These are phyloP conservation scores for Upupa epops DNA, from an alignment of 2,113 vertebrate genomes.

Conservation along the genomic window DNA sequence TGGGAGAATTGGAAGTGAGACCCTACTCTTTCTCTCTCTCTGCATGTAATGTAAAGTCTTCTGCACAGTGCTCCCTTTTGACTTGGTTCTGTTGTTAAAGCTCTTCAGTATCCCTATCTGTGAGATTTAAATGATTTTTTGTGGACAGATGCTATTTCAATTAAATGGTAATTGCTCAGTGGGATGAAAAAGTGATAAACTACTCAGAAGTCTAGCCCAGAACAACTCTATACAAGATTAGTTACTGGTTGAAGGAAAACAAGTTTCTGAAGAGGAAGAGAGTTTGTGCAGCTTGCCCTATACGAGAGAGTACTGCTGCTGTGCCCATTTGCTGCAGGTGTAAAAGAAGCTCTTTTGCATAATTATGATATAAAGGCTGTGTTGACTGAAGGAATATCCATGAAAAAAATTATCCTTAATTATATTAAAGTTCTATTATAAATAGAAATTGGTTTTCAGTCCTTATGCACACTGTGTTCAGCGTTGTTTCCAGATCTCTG, in stretches of 20 bases:
- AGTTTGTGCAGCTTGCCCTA: background rate
- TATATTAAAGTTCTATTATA: background rate
- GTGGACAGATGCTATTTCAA: background rate
- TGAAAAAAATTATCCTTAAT: background rate
- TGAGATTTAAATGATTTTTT: background rate
- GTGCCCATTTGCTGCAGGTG: background rate
- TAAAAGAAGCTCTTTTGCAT: background rate
- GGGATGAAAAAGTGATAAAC: background rate
- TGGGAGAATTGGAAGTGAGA: background rate
- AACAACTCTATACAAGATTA: background rate
- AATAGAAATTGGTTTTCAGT: background rate
- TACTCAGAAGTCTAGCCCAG: background rate
- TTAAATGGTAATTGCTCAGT: background rate
- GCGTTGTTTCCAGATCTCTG: background rate
- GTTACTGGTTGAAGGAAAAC: background rate
- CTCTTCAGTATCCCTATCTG: background rate
- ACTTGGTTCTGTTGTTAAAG: accelerated
- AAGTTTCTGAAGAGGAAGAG: background rate
- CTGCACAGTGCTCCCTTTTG: background rate
- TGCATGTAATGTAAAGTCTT: accelerated
- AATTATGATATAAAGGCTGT: background rate
- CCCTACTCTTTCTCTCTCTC: background rate
- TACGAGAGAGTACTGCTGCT: background rate
- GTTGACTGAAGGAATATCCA: background rate
- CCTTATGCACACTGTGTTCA: background rate